A percentile compares a stretch with the other conserved stretches of the same genome.
phyloP scores from a whole-genome alignment of 2,113 vertebrate genomes.

The Podocnemis expansa region DNA sequence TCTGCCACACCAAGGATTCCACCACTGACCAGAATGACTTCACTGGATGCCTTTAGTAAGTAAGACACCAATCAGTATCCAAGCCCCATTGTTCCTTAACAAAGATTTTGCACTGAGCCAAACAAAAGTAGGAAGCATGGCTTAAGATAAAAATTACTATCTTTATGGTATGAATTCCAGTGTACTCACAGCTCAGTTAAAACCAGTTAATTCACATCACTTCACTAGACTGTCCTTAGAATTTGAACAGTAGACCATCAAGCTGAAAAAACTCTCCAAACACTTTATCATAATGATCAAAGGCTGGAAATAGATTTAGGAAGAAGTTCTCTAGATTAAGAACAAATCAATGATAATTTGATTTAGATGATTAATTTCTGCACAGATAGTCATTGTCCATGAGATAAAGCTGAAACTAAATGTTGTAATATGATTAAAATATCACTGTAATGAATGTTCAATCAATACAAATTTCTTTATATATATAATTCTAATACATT shows the following conservation, averaged over 20 bases:
- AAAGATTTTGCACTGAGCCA: background rate
- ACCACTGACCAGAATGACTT: background rate
- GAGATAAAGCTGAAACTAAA: conserved; percentile 67
- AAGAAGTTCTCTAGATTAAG: conserved; percentile 3
- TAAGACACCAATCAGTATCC: background rate
- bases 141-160: conserved; percentile 1
- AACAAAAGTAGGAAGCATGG: rapidly evolving
- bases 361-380: conserved; percentile 74
- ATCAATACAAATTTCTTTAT: conserved; percentile 75
- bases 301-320: background rate
- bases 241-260: background rate
- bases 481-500: conserved; percentile 64
- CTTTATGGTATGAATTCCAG: background rate
- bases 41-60: background rate
- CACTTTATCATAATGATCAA: conserved; percentile 34
- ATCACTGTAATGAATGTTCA: conserved; percentile 44
- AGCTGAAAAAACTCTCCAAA: background rate
- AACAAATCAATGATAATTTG: conserved; percentile 72
- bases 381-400: conserved; percentile 68
- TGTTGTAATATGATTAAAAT: conserved; percentile 73
- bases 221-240: background rate
- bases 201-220: background rate
- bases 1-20: background rate
- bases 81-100: background rate
- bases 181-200: background rate